Evolutionary conservation across 2,797 vertebrate genomes (phyloP), one percentile per base, ranked within the genome.

Genomic region (Momotus momota): DNA sequence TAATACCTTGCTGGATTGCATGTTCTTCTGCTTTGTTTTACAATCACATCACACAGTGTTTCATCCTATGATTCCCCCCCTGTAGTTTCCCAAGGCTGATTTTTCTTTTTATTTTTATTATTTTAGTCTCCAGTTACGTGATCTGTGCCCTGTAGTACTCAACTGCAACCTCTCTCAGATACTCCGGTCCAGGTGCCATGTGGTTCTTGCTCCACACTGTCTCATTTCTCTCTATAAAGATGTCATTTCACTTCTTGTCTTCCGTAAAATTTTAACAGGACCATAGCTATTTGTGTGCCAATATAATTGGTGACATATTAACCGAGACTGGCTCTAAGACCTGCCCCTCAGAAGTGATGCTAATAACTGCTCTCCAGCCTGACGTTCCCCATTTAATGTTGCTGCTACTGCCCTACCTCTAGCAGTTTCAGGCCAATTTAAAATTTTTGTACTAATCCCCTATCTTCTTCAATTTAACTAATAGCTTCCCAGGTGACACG

Each of bases 381-480:
- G 86, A 73, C 0, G 0, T 82, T 91, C 69, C 51, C 71, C 48
- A 13, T 87, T 80, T 90, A 77, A 13, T 10, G 11, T 72, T 62
- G 45, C 66, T 81, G n/a, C 51, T 92, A 65, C 83, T 86, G 48
- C 94, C 92, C 86, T 79, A 81, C 31, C 66, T 88, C n/a, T 52
- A 62, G 83, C 88, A 74, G 12, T 93, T 94, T 90, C 72, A 69
- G 66, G 58, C 43, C 90, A 96, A 80, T 86, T 95, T 92, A 80
- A 74, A 58, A 17, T 80, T 96, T 93, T 81, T 88, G 21, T 86
- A 49, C 66, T 94, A 95, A 92, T 89, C 66, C 25, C 43, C 54
- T 21, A 80, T 91, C 83, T 61, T 88, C 81, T 65, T 87, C 92
- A 94, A 60, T 87, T 96, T 94, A 94, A 92, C 83, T 94, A 93